phyloP scores from a whole-genome alignment of 2,797 vertebrate genomes.

The Lagodon rhomboides region DNA sequence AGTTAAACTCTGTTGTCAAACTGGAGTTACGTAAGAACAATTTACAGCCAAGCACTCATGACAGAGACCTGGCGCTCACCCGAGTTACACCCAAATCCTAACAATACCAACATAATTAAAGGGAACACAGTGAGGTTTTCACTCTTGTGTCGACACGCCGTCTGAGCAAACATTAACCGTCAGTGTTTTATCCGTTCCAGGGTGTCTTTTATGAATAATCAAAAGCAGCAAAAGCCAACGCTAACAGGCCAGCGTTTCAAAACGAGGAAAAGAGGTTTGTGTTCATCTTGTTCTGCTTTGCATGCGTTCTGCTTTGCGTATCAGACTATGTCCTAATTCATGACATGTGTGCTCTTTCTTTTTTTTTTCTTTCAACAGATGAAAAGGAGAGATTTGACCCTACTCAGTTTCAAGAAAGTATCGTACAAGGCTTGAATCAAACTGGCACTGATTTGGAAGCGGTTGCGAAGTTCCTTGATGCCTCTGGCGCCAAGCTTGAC shows the following conservation, averaged over 20 bases:
- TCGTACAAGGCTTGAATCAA: slow-evolving; percentile 99
- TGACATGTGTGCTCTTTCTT: neutral
- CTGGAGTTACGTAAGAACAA: neutral
- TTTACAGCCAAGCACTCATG: neutral
- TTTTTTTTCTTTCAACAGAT: slow-evolving; percentile 81
- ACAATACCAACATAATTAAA: slow-evolving; percentile 16
- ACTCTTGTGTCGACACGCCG: neutral
- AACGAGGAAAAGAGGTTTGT: slow-evolving; percentile 98
- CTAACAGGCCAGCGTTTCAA: slow-evolving; percentile 99
- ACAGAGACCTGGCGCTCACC: neutral
- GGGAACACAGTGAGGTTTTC: neutral
- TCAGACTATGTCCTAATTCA: too few relatives aligned
- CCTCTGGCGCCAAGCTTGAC: slow-evolving; percentile 98
- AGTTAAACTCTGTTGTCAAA: neutral
- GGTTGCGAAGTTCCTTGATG: slow-evolving; percentile 98
- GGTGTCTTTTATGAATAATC: slow-evolving; percentile 99
- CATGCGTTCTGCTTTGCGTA: neutral
- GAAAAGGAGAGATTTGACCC: slow-evolving; percentile 99
- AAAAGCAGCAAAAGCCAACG: slow-evolving; percentile 99
- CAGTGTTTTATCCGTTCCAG: slow-evolving; percentile 68
- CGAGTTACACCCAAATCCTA: slow-evolving; percentile 3
- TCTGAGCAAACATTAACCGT: slow-evolving; percentile 2
- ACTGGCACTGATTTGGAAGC: slow-evolving; percentile 98
- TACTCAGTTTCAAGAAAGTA: slow-evolving; percentile 99
- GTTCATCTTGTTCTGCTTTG: accelerated